Evolutionary conservation across 2,113 vertebrate genomes (phyloP).

Genomic region (Cygnus atratus): DNA sequence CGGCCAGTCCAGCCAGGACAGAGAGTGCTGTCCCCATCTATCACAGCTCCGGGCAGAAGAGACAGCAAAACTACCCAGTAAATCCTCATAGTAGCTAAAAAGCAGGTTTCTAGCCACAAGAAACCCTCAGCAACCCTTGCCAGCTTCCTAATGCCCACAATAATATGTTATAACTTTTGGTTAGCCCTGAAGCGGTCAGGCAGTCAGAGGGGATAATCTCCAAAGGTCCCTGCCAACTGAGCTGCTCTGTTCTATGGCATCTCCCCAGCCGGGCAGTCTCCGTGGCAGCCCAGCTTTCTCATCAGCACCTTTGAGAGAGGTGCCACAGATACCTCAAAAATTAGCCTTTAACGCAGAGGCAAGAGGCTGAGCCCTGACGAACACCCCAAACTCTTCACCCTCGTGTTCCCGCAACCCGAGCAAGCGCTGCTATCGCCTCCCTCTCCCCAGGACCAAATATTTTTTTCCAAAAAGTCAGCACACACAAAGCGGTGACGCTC

Average conservation of each 20-base stretch:
- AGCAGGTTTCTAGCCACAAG: background rate
- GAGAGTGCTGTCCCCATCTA: background rate
- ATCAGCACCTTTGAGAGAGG: background rate
- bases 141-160: background rate
- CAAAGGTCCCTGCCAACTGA: too few relatives aligned
- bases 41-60: background rate
- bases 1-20: background rate
- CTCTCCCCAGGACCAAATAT: fast-evolving
- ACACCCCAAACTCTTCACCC: background rate
- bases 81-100: background rate
- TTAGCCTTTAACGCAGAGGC: background rate
- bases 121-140: background rate
- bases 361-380: background rate
- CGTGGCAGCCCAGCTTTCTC: background rate
- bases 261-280: background rate
- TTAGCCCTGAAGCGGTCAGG: too few relatives aligned
- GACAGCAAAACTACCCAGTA: background rate
- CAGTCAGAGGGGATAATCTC: too few relatives aligned
- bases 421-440: fast-evolving
- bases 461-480: background rate
- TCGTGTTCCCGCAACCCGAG: background rate
- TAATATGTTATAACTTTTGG: too few relatives aligned
- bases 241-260: too few relatives aligned
- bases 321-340: background rate
- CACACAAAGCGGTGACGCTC: too few relatives aligned